A percentile compares a stretch with the other conserved stretches of the same genome.
Conservation (phyloP, 1,140 invertebrate species). For the Amphibalanus amphitrite region DNA sequence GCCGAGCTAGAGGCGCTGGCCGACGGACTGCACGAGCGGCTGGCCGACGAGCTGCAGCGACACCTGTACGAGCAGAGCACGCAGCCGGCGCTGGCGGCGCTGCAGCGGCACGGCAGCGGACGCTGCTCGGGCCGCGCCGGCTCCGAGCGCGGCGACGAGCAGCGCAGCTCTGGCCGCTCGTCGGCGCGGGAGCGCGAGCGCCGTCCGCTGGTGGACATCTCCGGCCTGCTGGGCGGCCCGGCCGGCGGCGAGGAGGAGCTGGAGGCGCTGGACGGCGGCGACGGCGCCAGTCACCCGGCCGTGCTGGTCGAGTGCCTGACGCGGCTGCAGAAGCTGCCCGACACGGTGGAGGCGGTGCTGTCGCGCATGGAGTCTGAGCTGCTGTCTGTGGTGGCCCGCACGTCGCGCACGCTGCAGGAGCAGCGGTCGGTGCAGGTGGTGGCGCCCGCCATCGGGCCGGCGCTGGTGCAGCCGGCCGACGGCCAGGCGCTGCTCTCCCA, state of each 20-base stretch:
- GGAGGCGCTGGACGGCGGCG: slow-evolving; percentile 40
- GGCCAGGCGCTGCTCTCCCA: slow-evolving; percentile 19
- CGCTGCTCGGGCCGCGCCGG: no score
- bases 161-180: not conserved
- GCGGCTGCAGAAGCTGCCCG: slow-evolving; percentile 63
- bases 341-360: slow-evolving; percentile 54
- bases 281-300: slow-evolving; percentile 35
- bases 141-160: no score
- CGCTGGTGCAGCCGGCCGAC: slow-evolving; percentile 19
- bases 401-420: slow-evolving; percentile 40
- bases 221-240: slow-evolving; percentile 6
- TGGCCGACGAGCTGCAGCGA: slow-evolving; percentile 43
- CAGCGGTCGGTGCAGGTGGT: slow-evolving; percentile 24
- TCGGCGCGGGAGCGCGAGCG: not conserved
- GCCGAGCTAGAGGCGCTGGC: slow-evolving; percentile 39
- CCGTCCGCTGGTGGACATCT: slow-evolving; percentile 1
- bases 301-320: slow-evolving; percentile 70
- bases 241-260: slow-evolving; percentile 23
- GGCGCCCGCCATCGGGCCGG: slow-evolving; percentile 11
- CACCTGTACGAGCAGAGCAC: slow-evolving; percentile 53
- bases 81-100: slow-evolving; percentile 31
- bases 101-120: slow-evolving; percentile 42
- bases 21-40: slow-evolving; percentile 8
- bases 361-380: slow-evolving; percentile 53
- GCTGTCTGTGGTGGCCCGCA: slow-evolving; percentile 45